phyloP scores from a whole-genome alignment of 2,888 invertebrate genomes.

The Nowickia ferox region DNA sequence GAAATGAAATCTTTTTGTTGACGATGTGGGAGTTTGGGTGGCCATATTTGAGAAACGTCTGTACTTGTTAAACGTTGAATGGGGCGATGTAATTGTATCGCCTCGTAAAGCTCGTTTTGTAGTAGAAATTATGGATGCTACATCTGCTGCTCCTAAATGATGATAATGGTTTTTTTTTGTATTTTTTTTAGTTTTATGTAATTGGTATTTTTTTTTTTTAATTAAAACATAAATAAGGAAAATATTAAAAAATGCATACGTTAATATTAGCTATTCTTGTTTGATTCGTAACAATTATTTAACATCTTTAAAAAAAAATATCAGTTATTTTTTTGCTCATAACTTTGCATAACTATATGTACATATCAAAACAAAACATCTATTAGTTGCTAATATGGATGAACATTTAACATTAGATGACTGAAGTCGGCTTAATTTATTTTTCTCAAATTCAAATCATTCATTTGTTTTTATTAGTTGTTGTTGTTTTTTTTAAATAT shows the following conservation, averaged over 20 bases:
- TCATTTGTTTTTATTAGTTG: conserved; percentile 26
- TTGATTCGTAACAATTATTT: conserved; percentile 53
- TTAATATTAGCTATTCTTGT: conserved; percentile 39
- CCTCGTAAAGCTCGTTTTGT: conserved; percentile 74
- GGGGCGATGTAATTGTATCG: conserved; percentile 50
- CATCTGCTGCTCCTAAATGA: conserved; percentile 73
- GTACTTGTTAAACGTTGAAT: conserved; percentile 70
- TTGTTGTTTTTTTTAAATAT: conserved; percentile 4
- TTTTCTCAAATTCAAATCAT: background rate
- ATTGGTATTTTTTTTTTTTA: background rate
- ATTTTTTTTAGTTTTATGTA: conserved; percentile 34
- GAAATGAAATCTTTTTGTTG: conserved; percentile 61
- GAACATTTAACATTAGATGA: conserved; percentile 60
- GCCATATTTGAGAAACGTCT: conserved; percentile 76
- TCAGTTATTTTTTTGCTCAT: conserved; percentile 27
- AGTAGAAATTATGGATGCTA: conserved; percentile 58
- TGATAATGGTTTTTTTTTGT: conserved; percentile 31
- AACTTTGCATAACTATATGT: conserved; percentile 25
- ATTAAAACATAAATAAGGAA: conserved; percentile 45
- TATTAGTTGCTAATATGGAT: conserved; percentile 41
- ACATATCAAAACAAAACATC: conserved; percentile 51
- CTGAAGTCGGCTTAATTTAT: conserved; percentile 50
- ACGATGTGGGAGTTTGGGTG: conserved; percentile 73
- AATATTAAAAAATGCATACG: conserved; percentile 53
- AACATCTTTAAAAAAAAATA: conserved; percentile 19